These are phyloP conservation scores for Enteromius mattozi DNA, from an alignment of 2,797 vertebrate species.

Conservation along the genomic window DNA sequence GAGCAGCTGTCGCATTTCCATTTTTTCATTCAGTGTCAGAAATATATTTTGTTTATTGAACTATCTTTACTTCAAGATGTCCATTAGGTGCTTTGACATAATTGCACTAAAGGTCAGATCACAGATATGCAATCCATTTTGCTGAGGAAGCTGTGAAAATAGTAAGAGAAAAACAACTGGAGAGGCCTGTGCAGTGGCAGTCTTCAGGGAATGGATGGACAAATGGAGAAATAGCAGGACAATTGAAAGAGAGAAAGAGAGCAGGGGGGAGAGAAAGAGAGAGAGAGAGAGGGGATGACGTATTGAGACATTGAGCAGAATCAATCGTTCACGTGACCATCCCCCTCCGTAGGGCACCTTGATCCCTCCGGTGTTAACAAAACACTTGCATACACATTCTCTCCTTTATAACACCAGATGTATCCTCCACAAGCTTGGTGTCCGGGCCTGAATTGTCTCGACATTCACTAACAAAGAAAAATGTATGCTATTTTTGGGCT, in stretches of 20 bases:
- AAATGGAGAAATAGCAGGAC: constrained; percentile 17
- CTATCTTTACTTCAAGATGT: background rate
- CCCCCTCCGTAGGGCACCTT: constrained; percentile 43
- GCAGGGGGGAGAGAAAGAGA: background rate
- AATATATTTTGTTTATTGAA: background rate
- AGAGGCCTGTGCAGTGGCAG: background rate
- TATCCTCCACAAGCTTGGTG: constrained; percentile 40
- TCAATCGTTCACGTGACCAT: constrained; percentile 48
- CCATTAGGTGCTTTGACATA: background rate
- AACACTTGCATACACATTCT: constrained; percentile 35
- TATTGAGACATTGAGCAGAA: constrained; percentile 47
- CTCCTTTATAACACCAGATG: constrained; percentile 48
- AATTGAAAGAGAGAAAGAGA: background rate
- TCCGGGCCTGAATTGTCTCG: constrained; percentile 51
- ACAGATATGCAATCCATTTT: background rate
- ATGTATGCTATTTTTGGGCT: constrained; percentile 59
- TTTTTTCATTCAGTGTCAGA: background rate
- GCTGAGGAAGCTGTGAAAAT: constrained; percentile 2
- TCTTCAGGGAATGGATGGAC: constrained; percentile 16
- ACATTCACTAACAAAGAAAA: constrained; percentile 62
- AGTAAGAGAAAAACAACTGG: background rate
- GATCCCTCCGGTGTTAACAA: constrained; percentile 46
- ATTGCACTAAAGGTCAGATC: constrained; percentile 18
- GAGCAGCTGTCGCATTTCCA: constrained; percentile 11
- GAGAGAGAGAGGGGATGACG: background rate